Conservation (phyloP, 2,797 vertebrate species). For the Myioborus miniatus region DNA sequence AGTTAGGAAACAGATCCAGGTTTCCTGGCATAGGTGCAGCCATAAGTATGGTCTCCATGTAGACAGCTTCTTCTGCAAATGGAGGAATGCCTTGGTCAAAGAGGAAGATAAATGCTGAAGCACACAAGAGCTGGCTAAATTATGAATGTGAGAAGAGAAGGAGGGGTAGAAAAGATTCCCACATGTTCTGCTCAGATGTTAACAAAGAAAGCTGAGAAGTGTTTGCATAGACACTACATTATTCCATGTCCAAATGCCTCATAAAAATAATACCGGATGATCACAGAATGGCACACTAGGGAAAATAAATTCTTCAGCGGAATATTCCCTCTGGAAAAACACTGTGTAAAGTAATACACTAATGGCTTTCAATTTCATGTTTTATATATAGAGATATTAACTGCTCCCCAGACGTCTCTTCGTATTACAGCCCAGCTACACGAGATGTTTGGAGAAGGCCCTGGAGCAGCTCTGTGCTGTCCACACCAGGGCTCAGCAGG, state of each 20-base stretch:
- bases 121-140: conserved; percentile 6
- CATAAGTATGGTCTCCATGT: not conserved
- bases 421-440: conserved; percentile 65
- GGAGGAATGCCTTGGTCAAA: not conserved
- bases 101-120: not conserved
- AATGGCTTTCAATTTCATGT: conserved; percentile 75
- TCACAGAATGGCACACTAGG: conserved; percentile 63
- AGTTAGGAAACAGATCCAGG: not conserved
- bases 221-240: conserved; percentile 78
- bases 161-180: conserved; percentile 54
- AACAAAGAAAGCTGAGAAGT: conserved; percentile 77
- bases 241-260: conserved; percentile 75
- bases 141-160: conserved; percentile 63
- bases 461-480: not conserved
- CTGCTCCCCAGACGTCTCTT: conserved; percentile 71
- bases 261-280: conserved; percentile 75
- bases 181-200: conserved; percentile 75
- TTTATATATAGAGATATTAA: conserved; percentile 75
- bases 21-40: not conserved
- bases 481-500: not conserved
- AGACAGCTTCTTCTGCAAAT: not conserved
- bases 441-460: conserved; percentile 40
- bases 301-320: conserved; percentile 69
- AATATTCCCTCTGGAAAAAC: conserved; percentile 71
- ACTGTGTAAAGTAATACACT: conserved; percentile 74